Base-by-base conservation (phyloP, 2,797 vertebrate genomes). In the Lithobates pipiens region DNA sequence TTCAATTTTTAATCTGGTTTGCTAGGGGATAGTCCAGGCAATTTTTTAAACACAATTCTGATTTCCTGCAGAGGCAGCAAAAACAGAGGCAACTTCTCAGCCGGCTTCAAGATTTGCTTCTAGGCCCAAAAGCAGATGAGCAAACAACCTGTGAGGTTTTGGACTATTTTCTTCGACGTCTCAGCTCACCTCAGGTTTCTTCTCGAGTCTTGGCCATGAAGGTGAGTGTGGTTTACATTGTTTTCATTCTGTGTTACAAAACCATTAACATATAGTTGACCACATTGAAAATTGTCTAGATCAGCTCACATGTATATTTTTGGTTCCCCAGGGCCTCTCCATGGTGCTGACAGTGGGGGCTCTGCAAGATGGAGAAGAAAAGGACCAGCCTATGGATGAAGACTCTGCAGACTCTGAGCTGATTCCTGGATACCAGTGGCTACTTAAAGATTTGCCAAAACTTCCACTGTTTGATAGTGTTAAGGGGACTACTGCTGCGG, bases 111-210 rank as follows among this genome's bases (percentile, higher is more conserved):
- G 98, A 99, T 90, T 95, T 99, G 69, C 92, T 99, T 2, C 90
- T 99, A 84, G 98, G 98, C 76, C 96, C 98, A 36, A 97, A 96
- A 80, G 98, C 98, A 0, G 98, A 99, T 0, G 98, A 99, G 85
- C 98, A 98, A 92, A 99, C 98, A 57, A 99, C 98, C 0, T 98
- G 98, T 0, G 98, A 99, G 90, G 98, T 99, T 88, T 93, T 99
- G 23, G 98, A 99, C 93, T 99, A 99, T 92, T 99, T 99, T 88
- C 94, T 99, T 34, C 95, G 98, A 1, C 96, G 98, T 23, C 95
- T 99, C 32, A 97, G 98, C 89, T 99, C 98, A 21, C 96, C 98
- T 13, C 98, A 99, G 91, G 97, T 98, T 91, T 97, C 98, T 21
- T 99, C 98, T 0, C 91, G 98, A 32, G 97, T 98, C 32, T 92